Percentiles rank a stretch among this genome's conserved stretches.
Conservation (phyloP, 2,888 invertebrate species). For the Heliconius sara region DNA sequence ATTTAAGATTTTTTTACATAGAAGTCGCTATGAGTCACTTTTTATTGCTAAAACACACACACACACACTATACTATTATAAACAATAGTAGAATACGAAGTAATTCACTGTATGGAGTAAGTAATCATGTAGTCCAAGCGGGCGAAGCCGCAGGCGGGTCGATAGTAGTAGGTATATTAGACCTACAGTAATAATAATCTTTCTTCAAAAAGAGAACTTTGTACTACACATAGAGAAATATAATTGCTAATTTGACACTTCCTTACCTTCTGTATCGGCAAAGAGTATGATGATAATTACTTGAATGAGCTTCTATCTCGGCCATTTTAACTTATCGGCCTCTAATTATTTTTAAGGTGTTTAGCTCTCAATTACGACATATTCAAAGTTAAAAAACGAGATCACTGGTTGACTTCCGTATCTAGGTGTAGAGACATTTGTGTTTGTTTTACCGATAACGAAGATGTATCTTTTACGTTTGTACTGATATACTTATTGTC, state of each 20-base stretch:
- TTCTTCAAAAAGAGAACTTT: background rate
- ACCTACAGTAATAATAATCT: background rate
- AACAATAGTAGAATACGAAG: too few relatives aligned
- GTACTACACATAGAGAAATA: background rate
- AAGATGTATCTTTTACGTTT: constrained; percentile 11
- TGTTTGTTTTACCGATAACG: constrained; percentile 25
- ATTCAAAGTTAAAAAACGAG: constrained; percentile 1
- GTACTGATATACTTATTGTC: background rate
- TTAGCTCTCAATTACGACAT: constrained; percentile 1
- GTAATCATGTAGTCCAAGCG: too few relatives aligned
- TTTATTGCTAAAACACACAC: too few relatives aligned
- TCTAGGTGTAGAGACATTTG: background rate
- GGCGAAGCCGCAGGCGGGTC: too few relatives aligned
- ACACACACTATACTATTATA: too few relatives aligned
- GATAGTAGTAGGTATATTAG: too few relatives aligned
- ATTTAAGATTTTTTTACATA: too few relatives aligned
- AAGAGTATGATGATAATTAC: constrained; percentile 23
- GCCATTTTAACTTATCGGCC: background rate
- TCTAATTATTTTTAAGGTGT: background rate
- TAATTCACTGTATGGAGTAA: too few relatives aligned
- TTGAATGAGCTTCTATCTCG: background rate
- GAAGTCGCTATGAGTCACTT: too few relatives aligned
- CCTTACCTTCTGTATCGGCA: constrained; percentile 19
- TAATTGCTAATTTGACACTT: background rate
- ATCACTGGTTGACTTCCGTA: constrained; percentile 26